Base-by-base conservation (phyloP, 2,888 invertebrate genomes). In the Pocota personata region DNA sequence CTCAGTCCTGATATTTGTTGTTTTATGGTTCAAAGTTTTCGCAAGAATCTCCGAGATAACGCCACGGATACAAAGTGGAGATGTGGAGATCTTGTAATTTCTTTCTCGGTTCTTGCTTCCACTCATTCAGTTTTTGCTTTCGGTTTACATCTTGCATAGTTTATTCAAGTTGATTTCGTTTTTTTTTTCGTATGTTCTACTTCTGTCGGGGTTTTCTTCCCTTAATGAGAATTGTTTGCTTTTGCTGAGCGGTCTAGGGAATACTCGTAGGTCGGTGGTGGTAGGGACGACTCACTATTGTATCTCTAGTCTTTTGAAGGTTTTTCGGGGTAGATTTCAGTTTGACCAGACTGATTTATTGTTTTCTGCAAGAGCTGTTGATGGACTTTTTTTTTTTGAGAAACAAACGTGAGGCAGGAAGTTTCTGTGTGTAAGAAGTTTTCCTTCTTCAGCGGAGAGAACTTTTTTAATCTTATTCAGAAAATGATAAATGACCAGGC, bases 301-400 rank as follows among this genome's bases (percentile, higher is more conserved):
- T 55, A 58, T 50, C 32, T 67, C 6, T 10, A n/a, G 40, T 75
- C 66, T 35, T 66, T 66, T 64, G 52, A 76, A 14, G 40, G n/a
- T 77, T 82, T 82, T 67, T 30, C 50, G 14, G 19, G 48, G 40
- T n/a, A 37, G 57, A 57, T 46, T 62, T 62, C 19, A 14, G 62
- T 79, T 66, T 82, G 82, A 77, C 76, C 86, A 86, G 86, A 82
- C 86, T 86, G 86, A 86, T 86, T 86, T 86, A 86, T 86, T 86
- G 86, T 86, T 86, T 78, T 69, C 37, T 80, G 24, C 77, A 46
- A 67, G 72, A 80, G 55, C 37, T 43, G 84, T 64, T 84, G 79
- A 79, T 84, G 73, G 72, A 78, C 67, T 79, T 84, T 79, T 83
- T 62, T 40, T 50, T 46, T 55, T 32, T 30, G 10, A 14, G 19